Percentiles rank a stretch among this genome's conserved stretches.
These are phyloP conservation scores for Corythoichthys intestinalis DNA, from an alignment of 2,113 vertebrate species.

Conservation along the genomic window DNA sequence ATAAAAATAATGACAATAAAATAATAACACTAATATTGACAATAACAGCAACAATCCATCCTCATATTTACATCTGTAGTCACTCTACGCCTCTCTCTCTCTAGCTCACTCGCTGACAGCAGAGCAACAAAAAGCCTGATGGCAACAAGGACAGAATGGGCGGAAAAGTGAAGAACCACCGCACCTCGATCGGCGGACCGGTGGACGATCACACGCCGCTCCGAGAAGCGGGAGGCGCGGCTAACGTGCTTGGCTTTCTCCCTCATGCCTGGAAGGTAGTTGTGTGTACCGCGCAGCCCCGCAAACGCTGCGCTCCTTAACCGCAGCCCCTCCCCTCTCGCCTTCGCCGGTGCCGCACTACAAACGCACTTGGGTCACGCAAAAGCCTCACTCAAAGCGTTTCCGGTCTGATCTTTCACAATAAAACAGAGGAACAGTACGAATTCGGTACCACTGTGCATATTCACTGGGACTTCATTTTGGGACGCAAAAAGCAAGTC, in stretches of 20 bases:
- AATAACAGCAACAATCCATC: too few relatives aligned
- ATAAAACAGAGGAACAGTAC: constrained; percentile 21
- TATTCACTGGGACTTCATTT: too few relatives aligned
- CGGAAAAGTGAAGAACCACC: constrained; percentile 22
- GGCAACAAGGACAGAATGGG: constrained; percentile 11
- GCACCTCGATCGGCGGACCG: constrained; percentile 70
- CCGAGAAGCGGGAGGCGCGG: constrained; percentile 58
- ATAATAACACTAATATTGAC: too few relatives aligned
- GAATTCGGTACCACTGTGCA: neutral
- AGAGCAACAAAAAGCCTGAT: constrained; percentile 6
- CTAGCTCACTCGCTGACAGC: neutral
- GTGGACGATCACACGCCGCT: constrained; percentile 70
- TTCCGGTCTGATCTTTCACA: constrained; percentile 53
- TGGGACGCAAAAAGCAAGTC: neutral
- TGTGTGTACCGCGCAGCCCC: constrained; percentile 42
- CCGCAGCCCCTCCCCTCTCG: constrained; percentile 73
- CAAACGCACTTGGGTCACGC: constrained; percentile 24
- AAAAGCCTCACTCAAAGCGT: neutral
- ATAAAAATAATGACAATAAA: constrained; percentile 7
- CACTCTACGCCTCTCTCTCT: neutral
- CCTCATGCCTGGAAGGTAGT: constrained; percentile 56
- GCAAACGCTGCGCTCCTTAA: constrained; percentile 62
- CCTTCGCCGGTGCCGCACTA: constrained; percentile 65
- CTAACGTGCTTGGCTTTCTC: constrained; percentile 59
- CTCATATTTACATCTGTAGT: neutral